A percentile compares a stretch with the other conserved stretches of the same genome.
phyloP scores from a whole-genome alignment of 2,797 vertebrate genomes.

The Gorsachius magnificus region DNA sequence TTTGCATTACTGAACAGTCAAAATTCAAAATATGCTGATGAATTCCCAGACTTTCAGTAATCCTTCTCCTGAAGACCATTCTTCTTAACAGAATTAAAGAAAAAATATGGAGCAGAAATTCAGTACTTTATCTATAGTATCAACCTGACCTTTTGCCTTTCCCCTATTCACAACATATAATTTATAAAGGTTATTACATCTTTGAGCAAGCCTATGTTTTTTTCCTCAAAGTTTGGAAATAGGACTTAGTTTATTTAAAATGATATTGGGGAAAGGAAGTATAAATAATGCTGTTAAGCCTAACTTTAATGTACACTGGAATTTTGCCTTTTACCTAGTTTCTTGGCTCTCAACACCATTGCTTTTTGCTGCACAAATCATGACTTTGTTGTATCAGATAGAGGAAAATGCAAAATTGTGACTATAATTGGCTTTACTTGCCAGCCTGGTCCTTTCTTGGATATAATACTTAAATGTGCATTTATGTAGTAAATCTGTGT shows the following conservation, averaged over 20 bases:
- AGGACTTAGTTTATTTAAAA: neutral
- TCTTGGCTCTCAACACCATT: neutral
- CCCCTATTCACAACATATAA: rapidly evolving
- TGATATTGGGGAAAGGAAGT: neutral
- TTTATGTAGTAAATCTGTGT: neutral
- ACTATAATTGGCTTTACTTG: neutral
- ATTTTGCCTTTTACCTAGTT: neutral
- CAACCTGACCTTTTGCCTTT: neutral
- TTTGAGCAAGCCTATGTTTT: neutral
- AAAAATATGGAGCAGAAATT: neutral
- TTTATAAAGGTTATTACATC: neutral
- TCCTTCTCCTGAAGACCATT: neutral
- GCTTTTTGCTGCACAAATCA: neutral
- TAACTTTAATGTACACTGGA: neutral
- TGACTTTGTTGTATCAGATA: neutral
- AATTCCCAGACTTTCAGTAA: neutral
- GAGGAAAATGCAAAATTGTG: neutral
- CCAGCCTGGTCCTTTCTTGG: neutral
- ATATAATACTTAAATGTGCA: neutral
- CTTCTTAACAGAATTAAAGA: neutral
- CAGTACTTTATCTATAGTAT: neutral
- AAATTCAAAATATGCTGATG: neutral
- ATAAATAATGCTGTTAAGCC: neutral
- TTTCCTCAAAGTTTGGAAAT: neutral
- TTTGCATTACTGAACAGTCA: neutral